Evolutionary conservation across 2,888 invertebrate genomes (phyloP).

Genomic region (Stegana nigrithorax): DNA sequence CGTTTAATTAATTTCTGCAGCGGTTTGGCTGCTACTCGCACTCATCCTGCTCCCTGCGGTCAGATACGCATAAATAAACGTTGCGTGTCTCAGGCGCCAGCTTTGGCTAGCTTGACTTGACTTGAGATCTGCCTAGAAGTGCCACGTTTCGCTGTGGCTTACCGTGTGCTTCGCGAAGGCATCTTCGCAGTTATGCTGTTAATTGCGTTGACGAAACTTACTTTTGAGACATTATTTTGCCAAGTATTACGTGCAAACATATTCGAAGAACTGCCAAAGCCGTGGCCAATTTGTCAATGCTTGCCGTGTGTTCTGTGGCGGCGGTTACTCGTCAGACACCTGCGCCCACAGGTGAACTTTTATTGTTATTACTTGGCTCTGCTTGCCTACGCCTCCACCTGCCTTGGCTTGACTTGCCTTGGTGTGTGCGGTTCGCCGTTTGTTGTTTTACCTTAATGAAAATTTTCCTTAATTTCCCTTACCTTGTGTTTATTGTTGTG

Average conservation of each 20-base stretch:
- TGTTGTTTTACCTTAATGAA: conserved; percentile 51
- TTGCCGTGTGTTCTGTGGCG: not conserved
- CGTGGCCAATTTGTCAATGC: conserved; percentile 43
- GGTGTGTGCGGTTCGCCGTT: conserved; percentile 37
- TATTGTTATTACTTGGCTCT: not conserved
- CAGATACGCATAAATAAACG: no score
- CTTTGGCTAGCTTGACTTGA: no score
- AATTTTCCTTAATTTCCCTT: conserved; percentile 24
- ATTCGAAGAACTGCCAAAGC: not conserved
- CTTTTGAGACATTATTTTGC: not conserved
- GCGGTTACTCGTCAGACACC: no score
- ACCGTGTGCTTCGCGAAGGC: no score
- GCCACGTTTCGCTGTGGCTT: no score
- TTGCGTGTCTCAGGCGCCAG: no score
- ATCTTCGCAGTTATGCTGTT: conserved; percentile 40
- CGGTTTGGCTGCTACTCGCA: no score
- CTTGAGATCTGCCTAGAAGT: no score
- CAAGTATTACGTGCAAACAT: not conserved
- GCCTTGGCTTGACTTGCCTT: conserved; percentile 3
- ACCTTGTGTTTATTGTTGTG: conserved; percentile 24
- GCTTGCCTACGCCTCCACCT: not conserved
- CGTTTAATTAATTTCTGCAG: no score
- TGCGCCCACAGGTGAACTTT: no score
- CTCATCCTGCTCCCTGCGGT: no score
- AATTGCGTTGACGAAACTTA: conserved; percentile 56